A percentile compares a stretch with the other conserved stretches of the same genome.
phyloP scores from a whole-genome alignment of 2,888 invertebrate species.

The Lasius platythorax region DNA sequence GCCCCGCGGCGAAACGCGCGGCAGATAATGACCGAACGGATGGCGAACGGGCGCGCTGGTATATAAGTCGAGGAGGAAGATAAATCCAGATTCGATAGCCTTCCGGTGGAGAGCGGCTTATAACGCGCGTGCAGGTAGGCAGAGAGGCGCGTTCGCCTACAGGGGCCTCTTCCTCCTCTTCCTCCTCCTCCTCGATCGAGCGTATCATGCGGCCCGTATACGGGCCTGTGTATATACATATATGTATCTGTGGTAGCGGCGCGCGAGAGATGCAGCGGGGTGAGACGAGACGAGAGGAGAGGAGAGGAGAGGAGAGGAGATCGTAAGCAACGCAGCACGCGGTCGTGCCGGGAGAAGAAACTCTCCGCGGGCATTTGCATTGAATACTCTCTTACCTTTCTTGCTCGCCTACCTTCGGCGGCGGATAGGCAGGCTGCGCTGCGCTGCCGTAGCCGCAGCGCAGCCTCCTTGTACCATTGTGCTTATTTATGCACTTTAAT shows the following conservation, averaged over 20 bases:
- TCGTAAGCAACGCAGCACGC: constrained; percentile 43
- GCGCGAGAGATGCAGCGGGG: constrained; percentile 45
- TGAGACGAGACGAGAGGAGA: not conserved
- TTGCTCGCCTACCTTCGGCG: constrained; percentile 52
- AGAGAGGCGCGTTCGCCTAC: constrained; percentile 50
- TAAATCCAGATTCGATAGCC: constrained; percentile 55
- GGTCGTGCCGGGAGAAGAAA: constrained; percentile 59
- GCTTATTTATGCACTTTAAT: constrained; percentile 85
- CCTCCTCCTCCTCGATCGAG: constrained; percentile 60
- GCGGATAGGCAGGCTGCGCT: constrained; percentile 24
- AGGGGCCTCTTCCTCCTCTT: constrained; percentile 35
- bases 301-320: not conserved
- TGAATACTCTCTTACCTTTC: constrained; percentile 83
- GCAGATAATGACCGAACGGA: constrained; percentile 44
- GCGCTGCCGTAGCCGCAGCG: constrained; percentile 55
- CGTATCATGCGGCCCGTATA: constrained; percentile 64
- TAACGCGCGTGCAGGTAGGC: constrained; percentile 42
- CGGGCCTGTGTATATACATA: constrained; percentile 47
- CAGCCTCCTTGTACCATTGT: constrained; percentile 84
- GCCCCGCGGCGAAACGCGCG: constrained; percentile 50
- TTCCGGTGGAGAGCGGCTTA: constrained; percentile 52
- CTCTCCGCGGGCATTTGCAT: constrained; percentile 83
- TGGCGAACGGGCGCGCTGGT: constrained; percentile 9
- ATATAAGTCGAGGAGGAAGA: constrained; percentile 52
- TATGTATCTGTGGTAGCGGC: constrained; percentile 29